Evolutionary conservation across 1,140 invertebrate genomes (phyloP).

Genomic region (Telenomus remus): DNA sequence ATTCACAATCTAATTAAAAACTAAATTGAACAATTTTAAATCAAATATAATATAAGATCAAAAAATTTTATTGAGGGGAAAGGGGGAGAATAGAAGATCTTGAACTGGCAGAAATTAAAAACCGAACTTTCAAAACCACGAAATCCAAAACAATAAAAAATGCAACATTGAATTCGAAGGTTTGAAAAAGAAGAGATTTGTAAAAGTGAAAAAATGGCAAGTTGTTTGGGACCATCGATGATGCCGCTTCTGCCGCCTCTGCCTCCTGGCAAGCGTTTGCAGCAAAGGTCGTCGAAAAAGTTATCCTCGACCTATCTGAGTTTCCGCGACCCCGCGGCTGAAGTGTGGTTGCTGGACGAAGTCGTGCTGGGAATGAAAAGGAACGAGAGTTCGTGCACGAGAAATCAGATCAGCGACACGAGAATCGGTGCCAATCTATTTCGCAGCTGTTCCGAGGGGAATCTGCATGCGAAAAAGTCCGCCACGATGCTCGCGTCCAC

Average conservation of each 20-base stretch:
- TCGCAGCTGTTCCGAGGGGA: slow-evolving; percentile 73
- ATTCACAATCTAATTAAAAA: no score
- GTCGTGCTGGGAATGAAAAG: slow-evolving; percentile 46
- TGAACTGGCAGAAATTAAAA: no score
- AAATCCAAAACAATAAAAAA: no score
- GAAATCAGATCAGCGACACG: slow-evolving; percentile 50
- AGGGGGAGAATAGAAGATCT: no score
- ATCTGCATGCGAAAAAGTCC: slow-evolving; percentile 62
- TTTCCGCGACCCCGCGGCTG: slow-evolving; percentile 74
- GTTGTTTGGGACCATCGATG: slow-evolving; percentile 71
- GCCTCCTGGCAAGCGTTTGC: slow-evolving; percentile 71
- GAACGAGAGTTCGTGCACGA: slow-evolving; percentile 43
- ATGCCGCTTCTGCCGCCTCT: slow-evolving; percentile 69
- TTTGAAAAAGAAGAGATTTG: no score
- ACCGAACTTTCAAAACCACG: no score
- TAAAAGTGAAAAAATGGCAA: slow-evolving; percentile 58
- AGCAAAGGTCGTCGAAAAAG: slow-evolving; percentile 65
- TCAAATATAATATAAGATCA: no score
- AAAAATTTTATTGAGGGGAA: no score
- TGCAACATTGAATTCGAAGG: no score
- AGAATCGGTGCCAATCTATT: slow-evolving; percentile 62
- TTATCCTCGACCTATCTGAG: slow-evolving; percentile 75
- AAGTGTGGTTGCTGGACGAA: slow-evolving; percentile 66
- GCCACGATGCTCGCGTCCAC: slow-evolving; percentile 45
- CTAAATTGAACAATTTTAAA: no score